These are phyloP conservation scores for Helicoverpa assulta DNA, from an alignment of 2,888 invertebrate genomes.

Conservation along the genomic window DNA sequence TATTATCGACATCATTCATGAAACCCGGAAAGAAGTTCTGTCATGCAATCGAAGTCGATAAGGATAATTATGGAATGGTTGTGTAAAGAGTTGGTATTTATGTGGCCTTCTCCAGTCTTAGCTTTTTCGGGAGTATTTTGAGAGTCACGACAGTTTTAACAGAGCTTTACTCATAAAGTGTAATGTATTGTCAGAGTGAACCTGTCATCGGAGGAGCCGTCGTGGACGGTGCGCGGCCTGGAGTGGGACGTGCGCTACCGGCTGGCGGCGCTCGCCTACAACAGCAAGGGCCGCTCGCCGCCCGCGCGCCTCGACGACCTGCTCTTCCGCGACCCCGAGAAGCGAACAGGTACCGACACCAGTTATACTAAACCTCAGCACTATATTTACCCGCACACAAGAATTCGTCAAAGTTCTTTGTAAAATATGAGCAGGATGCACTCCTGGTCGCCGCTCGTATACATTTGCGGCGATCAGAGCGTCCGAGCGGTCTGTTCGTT, in stretches of 20 bases:
- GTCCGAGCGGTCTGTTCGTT: slow-evolving; percentile 5
- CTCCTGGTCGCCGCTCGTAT: neutral
- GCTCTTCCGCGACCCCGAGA: slow-evolving; percentile 94
- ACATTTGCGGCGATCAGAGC: neutral
- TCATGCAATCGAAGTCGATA: neutral
- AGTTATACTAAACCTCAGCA: neutral
- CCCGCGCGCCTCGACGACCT: slow-evolving; percentile 94
- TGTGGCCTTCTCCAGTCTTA: too few relatives aligned
- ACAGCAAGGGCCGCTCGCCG: slow-evolving; percentile 95
- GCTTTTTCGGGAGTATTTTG: too few relatives aligned
- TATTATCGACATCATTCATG: neutral
- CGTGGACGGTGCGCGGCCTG: slow-evolving; percentile 94
- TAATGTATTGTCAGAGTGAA: slow-evolving; percentile 87
- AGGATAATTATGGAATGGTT: neutral
- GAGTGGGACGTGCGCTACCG: slow-evolving; percentile 95
- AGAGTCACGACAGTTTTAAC: too few relatives aligned
- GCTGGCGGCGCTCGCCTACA: slow-evolving; percentile 94
- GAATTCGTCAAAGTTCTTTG: neutral
- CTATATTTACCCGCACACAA: neutral
- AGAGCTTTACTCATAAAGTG: neutral
- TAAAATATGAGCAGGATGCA: slow-evolving; percentile 1
- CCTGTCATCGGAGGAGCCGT: slow-evolving; percentile 92
- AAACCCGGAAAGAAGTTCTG: slow-evolving; percentile 3
- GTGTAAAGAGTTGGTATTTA: too few relatives aligned
- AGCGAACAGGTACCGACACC: slow-evolving; percentile 91